Base-by-base conservation (phyloP, 2,888 invertebrate species). In the Dynastes hyllus region DNA sequence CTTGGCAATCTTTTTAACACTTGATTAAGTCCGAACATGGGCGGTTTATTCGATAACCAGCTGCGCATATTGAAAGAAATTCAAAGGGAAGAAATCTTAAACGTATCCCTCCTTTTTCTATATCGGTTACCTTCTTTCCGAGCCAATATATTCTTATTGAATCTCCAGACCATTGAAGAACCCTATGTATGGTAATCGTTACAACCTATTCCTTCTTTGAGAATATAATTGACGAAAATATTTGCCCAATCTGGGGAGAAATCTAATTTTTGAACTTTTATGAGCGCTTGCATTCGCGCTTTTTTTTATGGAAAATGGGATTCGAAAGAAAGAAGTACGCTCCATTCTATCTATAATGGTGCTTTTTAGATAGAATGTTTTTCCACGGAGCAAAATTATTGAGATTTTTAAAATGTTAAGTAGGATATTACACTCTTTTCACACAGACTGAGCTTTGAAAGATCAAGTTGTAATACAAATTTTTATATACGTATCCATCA, bases 1-100 rank as follows among this genome's bases (percentile, higher is more conserved):
- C 78, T 79, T 77, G 66, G 78, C 80, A 77, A 78, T 78, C 78
- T 81, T 70, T 79, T 81, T 81, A 81, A 81, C 81, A 79, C 77
- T 79, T 81, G 81, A 81, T 81, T 81, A 81, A 79, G 78, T 79
- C 76, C 50, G 80, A 79, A 78, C 79, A 73, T 65, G 78, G 77
- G 76, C 76, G 73, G 78, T 79, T 81, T 80, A 79, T 76, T 77
- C 80, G 80, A 79, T 79, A 78, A 78, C 78, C 78, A 40, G 37
- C 58, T 58, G 73, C 32, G 45, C 58, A 45, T 22, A 61, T 61
- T 61, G 73, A 58, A 61, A 73, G 37, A 61, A 40, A 73, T 73
- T 73, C 58, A 61, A 73, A 73, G 58, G 37, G 58, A 73, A 73
- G 9, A 40, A 45, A 73, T 58, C 73, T 73, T 73, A 69, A 73